These are phyloP conservation scores for Cyanoramphus novaezelandiae DNA, from an alignment of 2,113 vertebrate species.

Conservation along the genomic window DNA sequence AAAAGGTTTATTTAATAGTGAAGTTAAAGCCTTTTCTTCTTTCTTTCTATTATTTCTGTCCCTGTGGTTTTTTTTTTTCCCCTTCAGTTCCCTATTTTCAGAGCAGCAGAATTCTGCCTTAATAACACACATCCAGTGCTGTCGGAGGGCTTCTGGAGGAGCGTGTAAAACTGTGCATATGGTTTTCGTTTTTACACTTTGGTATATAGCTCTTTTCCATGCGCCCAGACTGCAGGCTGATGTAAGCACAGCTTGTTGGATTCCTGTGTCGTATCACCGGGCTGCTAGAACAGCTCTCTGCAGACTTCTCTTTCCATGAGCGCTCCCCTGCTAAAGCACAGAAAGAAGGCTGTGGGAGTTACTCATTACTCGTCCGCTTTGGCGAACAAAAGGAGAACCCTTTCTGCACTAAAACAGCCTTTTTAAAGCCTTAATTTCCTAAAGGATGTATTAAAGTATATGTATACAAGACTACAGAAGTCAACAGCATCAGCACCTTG, in stretches of 20 bases:
- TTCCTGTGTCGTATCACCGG: conserved; percentile 60
- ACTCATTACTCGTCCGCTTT: not conserved
- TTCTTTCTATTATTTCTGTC: conserved; percentile 8
- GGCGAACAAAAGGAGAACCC: conserved; percentile 19
- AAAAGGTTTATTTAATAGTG: conserved; percentile 48
- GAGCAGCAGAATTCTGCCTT: conserved; percentile 45
- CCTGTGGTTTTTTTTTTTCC: not conserved
- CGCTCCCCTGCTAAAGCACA: conserved; percentile 44
- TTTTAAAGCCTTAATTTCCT: not conserved
- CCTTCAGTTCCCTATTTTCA: not conserved
- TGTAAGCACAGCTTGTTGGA: conserved; percentile 70
- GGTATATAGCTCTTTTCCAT: conserved; percentile 60
- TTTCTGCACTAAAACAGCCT: not conserved
- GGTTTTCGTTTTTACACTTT: conserved; percentile 70
- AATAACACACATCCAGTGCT: conserved; percentile 56
- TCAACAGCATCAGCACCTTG: not conserved
- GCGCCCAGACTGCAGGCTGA: conserved; percentile 58
- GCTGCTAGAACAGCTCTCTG: conserved; percentile 11
- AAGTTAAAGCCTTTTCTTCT: conserved; percentile 1
- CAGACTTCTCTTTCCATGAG: conserved; percentile 52
- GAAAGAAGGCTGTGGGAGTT: not conserved
- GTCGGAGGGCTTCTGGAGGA: conserved; percentile 47
- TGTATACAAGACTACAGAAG: not conserved
- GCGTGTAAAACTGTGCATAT: conserved; percentile 54
- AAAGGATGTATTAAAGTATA: not conserved